These are phyloP conservation scores for Bombus cullumanus DNA, from an alignment of 1,140 invertebrate genomes.

Conservation along the genomic window DNA sequence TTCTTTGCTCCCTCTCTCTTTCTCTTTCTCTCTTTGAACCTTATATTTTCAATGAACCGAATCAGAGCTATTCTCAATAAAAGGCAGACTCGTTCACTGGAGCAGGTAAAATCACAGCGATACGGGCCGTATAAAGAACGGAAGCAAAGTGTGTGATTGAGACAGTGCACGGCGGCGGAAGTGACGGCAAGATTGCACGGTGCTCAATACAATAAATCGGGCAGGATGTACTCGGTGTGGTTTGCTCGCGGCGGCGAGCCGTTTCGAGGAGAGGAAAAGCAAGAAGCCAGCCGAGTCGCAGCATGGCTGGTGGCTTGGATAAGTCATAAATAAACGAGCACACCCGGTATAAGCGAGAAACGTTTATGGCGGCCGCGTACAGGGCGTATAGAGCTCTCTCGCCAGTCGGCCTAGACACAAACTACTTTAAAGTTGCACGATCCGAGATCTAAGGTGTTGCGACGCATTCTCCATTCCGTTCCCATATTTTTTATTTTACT, in stretches of 20 bases:
- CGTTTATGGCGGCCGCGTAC: constrained; percentile 69
- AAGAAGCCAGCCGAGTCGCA: constrained; percentile 38
- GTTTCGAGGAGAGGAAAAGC: constrained; percentile 30
- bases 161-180: constrained; percentile 22
- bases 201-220: constrained; percentile 54
- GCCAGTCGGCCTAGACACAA: constrained; percentile 59
- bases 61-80: constrained; percentile 18
- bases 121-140: constrained; percentile 12
- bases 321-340: constrained; percentile 69
- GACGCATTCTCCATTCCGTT: constrained; percentile 13
- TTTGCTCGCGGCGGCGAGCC: neutral
- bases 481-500: neutral
- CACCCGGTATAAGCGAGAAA: constrained; percentile 62
- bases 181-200: constrained; percentile 34
- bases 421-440: constrained; percentile 70
- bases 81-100: neutral
- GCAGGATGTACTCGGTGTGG: constrained; percentile 43
- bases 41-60: neutral
- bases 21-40: no score
- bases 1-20: neutral
- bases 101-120: constrained; percentile 10
- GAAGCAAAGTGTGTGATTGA: constrained; percentile 20
- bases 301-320: constrained; percentile 32
- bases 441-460: constrained; percentile 54
- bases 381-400: constrained; percentile 53